Evolutionary conservation across 1,140 invertebrate species (phyloP).

Genomic region (Cydia fagiglandana): DNA sequence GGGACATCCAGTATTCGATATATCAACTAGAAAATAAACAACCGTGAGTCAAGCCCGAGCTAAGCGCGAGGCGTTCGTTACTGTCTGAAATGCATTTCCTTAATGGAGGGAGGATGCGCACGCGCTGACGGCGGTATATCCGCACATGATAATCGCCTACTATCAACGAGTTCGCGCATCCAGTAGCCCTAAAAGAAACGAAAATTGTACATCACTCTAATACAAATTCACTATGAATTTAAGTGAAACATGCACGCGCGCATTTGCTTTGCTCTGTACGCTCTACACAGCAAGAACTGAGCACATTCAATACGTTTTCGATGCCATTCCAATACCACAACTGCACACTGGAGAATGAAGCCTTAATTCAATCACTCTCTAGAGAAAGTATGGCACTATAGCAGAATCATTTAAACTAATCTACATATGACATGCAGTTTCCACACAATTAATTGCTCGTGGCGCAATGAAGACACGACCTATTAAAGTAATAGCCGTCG

Average conservation of each 20-base stretch:
- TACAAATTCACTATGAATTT: not conserved
- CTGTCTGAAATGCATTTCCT: conserved; percentile 48
- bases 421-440: conserved; percentile 34
- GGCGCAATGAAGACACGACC: conserved; percentile 14
- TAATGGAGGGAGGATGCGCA: conserved; percentile 51
- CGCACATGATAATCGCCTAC: conserved; percentile 48
- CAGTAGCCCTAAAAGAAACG: not conserved
- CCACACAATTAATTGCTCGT: conserved; percentile 20
- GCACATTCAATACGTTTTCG: not conserved
- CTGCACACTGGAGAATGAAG: not conserved
- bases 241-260: not conserved
- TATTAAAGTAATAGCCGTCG: conserved; percentile 20
- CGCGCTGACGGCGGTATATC: conserved; percentile 44
- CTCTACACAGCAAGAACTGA: not conserved
- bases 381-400: conserved; percentile 35
- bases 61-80: conserved; percentile 37
- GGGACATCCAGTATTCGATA: too few species aligned
- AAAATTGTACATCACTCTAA: not conserved
- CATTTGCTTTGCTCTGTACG: not conserved
- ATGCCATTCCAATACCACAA: not conserved
- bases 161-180: conserved; percentile 34
- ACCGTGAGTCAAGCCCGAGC: not conserved
- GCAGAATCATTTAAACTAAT: conserved; percentile 35
- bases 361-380: conserved; percentile 41
- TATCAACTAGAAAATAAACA: not conserved